These are phyloP conservation scores for Leptopterna dolabrata DNA, from an alignment of 2,888 invertebrate genomes.

Conservation along the genomic window DNA sequence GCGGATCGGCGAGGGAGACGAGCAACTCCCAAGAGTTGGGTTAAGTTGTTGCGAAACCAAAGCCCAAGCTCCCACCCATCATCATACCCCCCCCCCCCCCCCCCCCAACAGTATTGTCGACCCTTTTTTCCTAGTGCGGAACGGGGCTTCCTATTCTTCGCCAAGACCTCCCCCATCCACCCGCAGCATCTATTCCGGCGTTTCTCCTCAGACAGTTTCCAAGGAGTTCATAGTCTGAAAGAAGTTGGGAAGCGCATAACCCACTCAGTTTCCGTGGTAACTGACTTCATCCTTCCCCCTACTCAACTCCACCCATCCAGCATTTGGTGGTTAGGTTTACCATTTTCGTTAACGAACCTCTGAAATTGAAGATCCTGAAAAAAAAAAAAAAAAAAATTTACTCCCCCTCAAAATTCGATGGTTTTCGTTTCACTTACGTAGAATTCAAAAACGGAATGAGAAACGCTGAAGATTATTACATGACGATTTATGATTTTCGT, in stretches of 20 bases:
- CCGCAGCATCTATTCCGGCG: not conserved
- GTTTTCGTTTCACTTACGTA: no score
- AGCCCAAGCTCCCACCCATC: not conserved
- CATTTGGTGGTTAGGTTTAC: no score
- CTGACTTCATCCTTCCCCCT: not conserved
- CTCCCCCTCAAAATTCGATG: no score
- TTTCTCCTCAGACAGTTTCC: slow-evolving; percentile 2
- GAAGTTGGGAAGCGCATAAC: slow-evolving; percentile 21
- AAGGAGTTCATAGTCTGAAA: slow-evolving; percentile 20
- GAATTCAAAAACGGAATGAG: no score
- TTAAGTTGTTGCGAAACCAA: slow-evolving; percentile 14
- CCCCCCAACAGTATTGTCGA: not conserved
- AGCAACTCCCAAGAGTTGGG: slow-evolving; percentile 36
- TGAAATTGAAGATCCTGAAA: no score
- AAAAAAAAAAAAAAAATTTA: no score
- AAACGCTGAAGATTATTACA: no score
- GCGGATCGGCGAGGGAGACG: slow-evolving; percentile 8
- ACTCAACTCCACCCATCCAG: no score
- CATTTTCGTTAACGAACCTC: no score
- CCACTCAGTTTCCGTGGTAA: slow-evolving; percentile 18
- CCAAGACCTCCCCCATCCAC: not conserved
- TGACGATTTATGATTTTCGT: no score
- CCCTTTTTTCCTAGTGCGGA: not conserved
- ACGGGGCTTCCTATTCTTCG: not conserved
- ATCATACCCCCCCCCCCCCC: no score